A percentile compares a stretch with the other conserved stretches of the same genome.
These are phyloP conservation scores for Pundamilia nyererei DNA, from an alignment of 2,113 vertebrate species.

Conservation along the genomic window DNA sequence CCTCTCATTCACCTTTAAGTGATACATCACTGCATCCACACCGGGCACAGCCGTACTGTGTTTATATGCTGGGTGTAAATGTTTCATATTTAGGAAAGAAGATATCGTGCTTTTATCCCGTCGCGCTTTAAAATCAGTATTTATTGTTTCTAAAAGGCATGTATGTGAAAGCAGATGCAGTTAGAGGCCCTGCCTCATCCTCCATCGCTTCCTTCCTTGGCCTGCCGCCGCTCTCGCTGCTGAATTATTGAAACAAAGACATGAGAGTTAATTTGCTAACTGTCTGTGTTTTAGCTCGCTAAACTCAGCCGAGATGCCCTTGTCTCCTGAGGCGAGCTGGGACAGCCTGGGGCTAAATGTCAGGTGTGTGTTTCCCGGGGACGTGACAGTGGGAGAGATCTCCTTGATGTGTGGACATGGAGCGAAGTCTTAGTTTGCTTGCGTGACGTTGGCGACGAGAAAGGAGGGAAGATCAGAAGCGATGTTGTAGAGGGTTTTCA, in stretches of 20 bases:
- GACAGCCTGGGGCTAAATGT: constrained; percentile 66
- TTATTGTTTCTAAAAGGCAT: neutral
- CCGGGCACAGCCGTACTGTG: neutral
- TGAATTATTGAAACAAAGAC: constrained; percentile 72
- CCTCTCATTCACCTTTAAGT: constrained; percentile 1
- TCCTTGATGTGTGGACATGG: constrained; percentile 55
- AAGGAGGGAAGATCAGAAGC: neutral
- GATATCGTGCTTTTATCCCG: neutral
- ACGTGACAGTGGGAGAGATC: constrained; percentile 38
- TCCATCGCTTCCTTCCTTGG: constrained; percentile 30
- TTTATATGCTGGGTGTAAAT: constrained; percentile 7
- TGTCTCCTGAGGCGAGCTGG: constrained; percentile 56
- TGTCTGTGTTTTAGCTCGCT: constrained; percentile 68
- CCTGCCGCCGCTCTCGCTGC: constrained; percentile 15
- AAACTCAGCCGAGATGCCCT: constrained; percentile 59
- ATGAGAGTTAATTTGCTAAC: constrained; percentile 73
- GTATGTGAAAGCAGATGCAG: constrained; percentile 11
- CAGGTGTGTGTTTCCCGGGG: constrained; percentile 62
- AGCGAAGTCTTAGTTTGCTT: constrained; percentile 13
- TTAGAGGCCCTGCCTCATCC: neutral
- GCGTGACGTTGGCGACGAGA: neutral
- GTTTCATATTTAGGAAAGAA: constrained; percentile 14
- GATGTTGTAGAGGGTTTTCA: neutral
- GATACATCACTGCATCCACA: neutral
- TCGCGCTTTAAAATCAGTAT: neutral